A percentile compares a stretch with the other conserved stretches of the same genome.
Conservation (phyloP, 1,140 invertebrate genomes). For the Macrobrachium rosenbergii region DNA sequence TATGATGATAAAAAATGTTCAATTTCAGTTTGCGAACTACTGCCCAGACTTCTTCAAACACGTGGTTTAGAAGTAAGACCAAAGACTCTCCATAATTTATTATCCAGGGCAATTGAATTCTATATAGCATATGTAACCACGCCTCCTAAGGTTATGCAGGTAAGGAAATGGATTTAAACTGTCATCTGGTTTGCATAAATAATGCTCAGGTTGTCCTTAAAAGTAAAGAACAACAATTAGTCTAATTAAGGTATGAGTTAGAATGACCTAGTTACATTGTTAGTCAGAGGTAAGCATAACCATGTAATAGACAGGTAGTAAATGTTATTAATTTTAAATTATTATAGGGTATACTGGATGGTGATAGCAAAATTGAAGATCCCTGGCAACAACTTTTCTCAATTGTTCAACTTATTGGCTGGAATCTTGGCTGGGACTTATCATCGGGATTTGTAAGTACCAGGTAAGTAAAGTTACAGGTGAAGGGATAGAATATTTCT, state of each 20-base stretch:
- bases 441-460: slow-evolving; percentile 47
- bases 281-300: neutral
- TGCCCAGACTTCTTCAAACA: slow-evolving; percentile 53
- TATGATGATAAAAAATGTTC: neutral
- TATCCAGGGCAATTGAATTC: slow-evolving; percentile 76
- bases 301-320: neutral
- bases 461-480: slow-evolving; percentile 34
- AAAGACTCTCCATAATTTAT: slow-evolving; percentile 78
- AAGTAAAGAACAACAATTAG: neutral
- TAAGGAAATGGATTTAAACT: neutral
- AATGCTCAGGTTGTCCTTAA: neutral
- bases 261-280: too few relatives aligned
- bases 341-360: slow-evolving; percentile 47
- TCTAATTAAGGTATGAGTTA: neutral
- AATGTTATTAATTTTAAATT: neutral
- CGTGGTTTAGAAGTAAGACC: slow-evolving; percentile 74
- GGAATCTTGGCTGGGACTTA: slow-evolving; percentile 61
- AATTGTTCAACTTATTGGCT: slow-evolving; percentile 55
- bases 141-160: slow-evolving; percentile 48
- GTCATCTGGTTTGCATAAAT: neutral
- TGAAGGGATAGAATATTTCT: neutral
- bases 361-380: slow-evolving; percentile 55
- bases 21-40: slow-evolving; percentile 53
- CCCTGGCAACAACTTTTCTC: slow-evolving; percentile 61
- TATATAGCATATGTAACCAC: slow-evolving; percentile 69